Percentiles rank a stretch among this genome's conserved stretches.
These are phyloP conservation scores for Melanotaenia boesemani DNA, from an alignment of 2,797 vertebrate species.

Conservation along the genomic window DNA sequence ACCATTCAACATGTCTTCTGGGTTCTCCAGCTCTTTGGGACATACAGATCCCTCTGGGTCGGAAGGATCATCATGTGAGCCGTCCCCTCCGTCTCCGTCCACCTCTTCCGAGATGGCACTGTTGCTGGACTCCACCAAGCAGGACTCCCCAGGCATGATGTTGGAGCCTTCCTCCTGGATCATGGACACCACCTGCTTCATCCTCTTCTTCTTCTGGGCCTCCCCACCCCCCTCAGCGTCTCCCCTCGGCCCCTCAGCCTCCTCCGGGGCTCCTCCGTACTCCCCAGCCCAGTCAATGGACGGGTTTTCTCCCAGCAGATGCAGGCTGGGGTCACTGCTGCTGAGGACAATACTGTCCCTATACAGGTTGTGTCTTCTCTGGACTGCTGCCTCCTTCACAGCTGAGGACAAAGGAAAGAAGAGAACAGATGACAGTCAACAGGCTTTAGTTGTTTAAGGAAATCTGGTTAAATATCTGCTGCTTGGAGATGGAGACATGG, in stretches of 20 bases:
- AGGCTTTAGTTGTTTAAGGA: no score
- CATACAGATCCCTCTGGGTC: constrained; percentile 50
- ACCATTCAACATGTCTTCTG: constrained; percentile 72
- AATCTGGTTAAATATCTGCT: no score
- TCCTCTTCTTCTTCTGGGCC: constrained; percentile 81
- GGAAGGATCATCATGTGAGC: constrained; percentile 12
- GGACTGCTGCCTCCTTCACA: constrained; percentile 94
- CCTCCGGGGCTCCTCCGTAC: constrained; percentile 65
- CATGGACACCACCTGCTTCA: constrained; percentile 93
- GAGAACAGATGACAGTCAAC: background rate
- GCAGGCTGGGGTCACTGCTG: constrained; percentile 94
- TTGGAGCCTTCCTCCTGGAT: constrained; percentile 83
- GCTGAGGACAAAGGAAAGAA: constrained; percentile 76
- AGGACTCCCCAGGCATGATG: constrained; percentile 66
- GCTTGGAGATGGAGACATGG: no score
- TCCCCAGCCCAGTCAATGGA: constrained; percentile 90
- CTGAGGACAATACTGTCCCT: constrained; percentile 94
- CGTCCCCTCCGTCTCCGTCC: constrained; percentile 7
- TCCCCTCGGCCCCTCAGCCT: constrained; percentile 1
- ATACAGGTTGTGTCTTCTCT: constrained; percentile 95
- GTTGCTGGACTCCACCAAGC: constrained; percentile 69
- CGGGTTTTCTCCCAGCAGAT: constrained; percentile 86
- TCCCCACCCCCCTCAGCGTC: background rate
- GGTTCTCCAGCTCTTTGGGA: constrained; percentile 34
- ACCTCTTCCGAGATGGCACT: constrained; percentile 72